Conservation (phyloP, 2,797 vertebrate species). For the Syndactyla subalaris region DNA sequence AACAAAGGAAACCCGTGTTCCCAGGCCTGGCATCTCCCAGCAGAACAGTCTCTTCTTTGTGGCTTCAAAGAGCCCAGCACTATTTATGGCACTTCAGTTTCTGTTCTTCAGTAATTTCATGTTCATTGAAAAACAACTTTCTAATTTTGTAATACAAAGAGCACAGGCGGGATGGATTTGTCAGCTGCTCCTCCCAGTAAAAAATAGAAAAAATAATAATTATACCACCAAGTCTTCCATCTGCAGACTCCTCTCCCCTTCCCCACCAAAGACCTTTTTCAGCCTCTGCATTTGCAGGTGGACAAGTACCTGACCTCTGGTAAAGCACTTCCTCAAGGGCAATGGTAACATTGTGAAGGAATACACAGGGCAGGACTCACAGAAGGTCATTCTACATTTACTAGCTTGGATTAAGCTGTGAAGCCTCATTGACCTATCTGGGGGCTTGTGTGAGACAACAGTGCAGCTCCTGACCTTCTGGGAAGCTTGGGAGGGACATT, state of each 20-base stretch:
- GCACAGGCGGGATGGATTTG: neutral
- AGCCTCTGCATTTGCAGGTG: neutral
- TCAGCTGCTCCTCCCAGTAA: neutral
- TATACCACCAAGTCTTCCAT: neutral
- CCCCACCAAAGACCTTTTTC: neutral
- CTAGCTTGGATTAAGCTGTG: neutral
- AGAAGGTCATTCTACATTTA: neutral
- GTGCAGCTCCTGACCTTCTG: neutral
- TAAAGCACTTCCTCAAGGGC: accelerated
- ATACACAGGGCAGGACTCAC: neutral
- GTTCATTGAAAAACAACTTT: conserved; percentile 7
- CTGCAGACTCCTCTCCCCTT: accelerated
- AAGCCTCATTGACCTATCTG: neutral
- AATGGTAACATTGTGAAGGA: accelerated
- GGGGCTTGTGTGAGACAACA: neutral
- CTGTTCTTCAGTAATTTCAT: conserved; percentile 24
- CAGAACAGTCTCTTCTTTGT: conserved; percentile 57
- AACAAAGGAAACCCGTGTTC: conserved; percentile 45
- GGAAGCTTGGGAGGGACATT: neutral
- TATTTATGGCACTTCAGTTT: conserved; percentile 34
- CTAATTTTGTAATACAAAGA: conserved; percentile 13
- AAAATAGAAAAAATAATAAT: neutral
- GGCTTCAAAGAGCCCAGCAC: neutral
- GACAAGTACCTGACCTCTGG: neutral
- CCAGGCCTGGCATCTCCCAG: conserved; percentile 27